Conservation (phyloP, 2,797 vertebrate genomes). For the Sebastes nivosus region DNA sequence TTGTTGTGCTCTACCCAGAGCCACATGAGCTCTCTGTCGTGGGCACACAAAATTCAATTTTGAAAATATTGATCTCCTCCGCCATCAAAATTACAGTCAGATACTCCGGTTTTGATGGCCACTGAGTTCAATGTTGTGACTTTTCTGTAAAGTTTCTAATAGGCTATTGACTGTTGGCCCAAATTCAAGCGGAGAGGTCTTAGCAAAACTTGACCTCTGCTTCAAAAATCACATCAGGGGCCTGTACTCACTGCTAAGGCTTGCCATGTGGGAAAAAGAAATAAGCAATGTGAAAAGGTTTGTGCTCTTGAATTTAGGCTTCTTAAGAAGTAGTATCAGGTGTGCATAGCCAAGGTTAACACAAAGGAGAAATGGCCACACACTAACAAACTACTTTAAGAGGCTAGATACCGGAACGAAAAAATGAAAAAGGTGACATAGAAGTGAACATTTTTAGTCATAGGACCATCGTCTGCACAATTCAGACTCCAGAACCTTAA, state of each 20-base stretch:
- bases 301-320: background rate
- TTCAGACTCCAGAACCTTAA: background rate
- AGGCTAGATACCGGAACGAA: too few species aligned
- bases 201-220: background rate
- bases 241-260: background rate
- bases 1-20: background rate
- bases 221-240: background rate
- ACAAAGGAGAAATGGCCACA: too few species aligned
- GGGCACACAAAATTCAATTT: background rate
- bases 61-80: background rate
- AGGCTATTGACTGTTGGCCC: background rate
- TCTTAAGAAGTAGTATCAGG: background rate
- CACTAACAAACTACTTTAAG: too few species aligned
- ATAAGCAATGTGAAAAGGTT: background rate
- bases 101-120: background rate
- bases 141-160: background rate
- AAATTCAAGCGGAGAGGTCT: background rate
- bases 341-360: background rate
- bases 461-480: background rate
- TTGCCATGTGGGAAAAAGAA: background rate
- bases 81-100: too few species aligned
- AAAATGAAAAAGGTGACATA: background rate
- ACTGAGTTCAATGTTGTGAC: background rate
- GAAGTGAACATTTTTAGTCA: background rate
- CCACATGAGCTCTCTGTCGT: background rate